A percentile compares a stretch with the other conserved stretches of the same genome.
Evolutionary conservation across 2,888 invertebrate species (phyloP).

Genomic region (Mesorhabditis spiculigera): DNA sequence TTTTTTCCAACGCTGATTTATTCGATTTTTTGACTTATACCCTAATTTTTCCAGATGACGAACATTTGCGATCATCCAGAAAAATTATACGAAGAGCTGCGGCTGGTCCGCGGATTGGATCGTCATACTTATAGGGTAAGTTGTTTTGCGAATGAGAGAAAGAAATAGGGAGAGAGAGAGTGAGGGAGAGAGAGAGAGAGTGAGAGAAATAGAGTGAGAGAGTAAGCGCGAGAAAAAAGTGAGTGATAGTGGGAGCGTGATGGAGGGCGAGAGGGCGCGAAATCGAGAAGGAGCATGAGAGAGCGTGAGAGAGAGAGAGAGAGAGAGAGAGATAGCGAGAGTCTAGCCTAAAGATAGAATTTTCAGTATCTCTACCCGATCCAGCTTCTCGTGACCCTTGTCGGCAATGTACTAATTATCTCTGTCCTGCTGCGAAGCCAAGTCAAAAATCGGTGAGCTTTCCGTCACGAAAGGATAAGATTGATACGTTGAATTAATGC

Average conservation of each 20-base stretch:
- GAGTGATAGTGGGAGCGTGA: too few relatives aligned
- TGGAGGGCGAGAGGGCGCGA: too few relatives aligned
- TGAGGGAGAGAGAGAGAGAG: neutral
- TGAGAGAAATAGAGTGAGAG: too few relatives aligned
- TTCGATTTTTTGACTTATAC: too few relatives aligned
- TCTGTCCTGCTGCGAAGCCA: constrained; percentile 43
- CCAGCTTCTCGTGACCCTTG: constrained; percentile 47
- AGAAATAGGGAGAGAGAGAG: neutral
- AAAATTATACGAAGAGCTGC: neutral
- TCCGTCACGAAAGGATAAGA: neutral
- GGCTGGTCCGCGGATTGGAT: constrained; percentile 9
- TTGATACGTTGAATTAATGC: neutral
- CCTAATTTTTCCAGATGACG: too few relatives aligned
- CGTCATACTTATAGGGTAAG: constrained; percentile 14
- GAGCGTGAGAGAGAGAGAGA: too few relatives aligned
- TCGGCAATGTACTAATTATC: constrained; percentile 52
- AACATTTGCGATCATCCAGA: too few relatives aligned
- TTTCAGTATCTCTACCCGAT: constrained; percentile 49
- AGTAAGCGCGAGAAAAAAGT: too few relatives aligned
- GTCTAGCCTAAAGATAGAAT: too few relatives aligned
- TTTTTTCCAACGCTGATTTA: too few relatives aligned
- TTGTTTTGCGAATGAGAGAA: constrained; percentile 15
- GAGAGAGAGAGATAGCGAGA: neutral
- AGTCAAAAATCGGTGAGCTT: constrained; percentile 33
- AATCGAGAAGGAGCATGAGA: too few relatives aligned